A percentile compares a stretch with the other conserved stretches of the same genome.
phyloP scores from a whole-genome alignment of 2,113 vertebrate species.

The Ophiodon elongatus region DNA sequence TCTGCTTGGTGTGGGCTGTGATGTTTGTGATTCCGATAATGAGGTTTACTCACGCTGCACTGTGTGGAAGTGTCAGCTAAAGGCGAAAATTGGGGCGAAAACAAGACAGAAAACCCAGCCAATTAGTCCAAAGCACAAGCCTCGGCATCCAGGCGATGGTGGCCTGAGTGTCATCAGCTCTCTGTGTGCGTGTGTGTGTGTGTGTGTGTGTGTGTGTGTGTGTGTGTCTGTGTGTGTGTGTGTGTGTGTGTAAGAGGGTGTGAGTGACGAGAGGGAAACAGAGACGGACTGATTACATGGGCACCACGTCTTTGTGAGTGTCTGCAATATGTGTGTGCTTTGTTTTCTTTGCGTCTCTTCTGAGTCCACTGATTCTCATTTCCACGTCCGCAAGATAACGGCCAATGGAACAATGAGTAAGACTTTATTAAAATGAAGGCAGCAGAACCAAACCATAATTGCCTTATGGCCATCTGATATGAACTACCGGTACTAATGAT shows the following conservation, averaged over 20 bases:
- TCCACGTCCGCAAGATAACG: conserved; percentile 12
- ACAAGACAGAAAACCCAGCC: conserved; percentile 24
- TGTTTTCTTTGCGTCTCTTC: conserved; percentile 5
- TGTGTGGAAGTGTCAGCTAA: not conserved
- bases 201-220: not conserved
- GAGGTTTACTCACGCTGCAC: not conserved
- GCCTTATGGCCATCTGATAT: conserved; percentile 5
- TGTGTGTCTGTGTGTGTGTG: conserved; percentile 8
- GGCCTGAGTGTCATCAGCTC: not conserved
- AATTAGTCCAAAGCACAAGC: conserved; percentile 34
- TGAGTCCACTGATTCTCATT: conserved; percentile 31
- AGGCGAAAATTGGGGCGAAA: conserved; percentile 8
- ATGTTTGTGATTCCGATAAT: conserved; percentile 30
- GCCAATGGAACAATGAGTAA: conserved; percentile 31
- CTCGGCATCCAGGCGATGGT: not conserved
- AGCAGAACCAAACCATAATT: conserved; percentile 22
- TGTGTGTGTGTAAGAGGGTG: not conserved
- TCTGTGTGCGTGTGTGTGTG: conserved; percentile 1
- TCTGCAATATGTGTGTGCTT: conserved; percentile 12
- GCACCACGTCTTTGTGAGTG: not conserved
- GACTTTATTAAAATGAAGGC: conserved; percentile 44
- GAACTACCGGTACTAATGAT: conserved; percentile 11
- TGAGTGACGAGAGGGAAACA: not conserved
- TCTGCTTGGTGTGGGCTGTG: not conserved
- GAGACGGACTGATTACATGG: not conserved